phyloP scores from a whole-genome alignment of 2,888 invertebrate genomes.

The Cephus rjabovi region DNA sequence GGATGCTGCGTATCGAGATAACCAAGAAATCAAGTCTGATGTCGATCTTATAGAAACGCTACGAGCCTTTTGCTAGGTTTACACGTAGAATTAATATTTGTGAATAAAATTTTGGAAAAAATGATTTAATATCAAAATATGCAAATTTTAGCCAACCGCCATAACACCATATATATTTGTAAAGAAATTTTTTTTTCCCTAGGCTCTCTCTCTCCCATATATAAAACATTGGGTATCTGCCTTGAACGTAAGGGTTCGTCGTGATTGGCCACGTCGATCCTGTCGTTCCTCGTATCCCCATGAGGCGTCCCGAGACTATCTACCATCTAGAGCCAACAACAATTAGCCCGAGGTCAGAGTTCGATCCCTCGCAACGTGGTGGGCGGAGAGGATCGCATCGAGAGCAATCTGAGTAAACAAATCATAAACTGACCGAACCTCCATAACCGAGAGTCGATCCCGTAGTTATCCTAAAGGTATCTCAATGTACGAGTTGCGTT shows the following conservation, averaged over 20 bases:
- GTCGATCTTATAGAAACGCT: not conserved
- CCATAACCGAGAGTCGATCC: not conserved
- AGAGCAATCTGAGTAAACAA: conserved; percentile 61
- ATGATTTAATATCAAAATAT: not conserved
- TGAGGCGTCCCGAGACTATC: conserved; percentile 41
- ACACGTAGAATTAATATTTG: not conserved
- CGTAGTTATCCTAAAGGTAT: not conserved
- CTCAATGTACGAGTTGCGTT: not conserved
- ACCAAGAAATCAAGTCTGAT: not conserved
- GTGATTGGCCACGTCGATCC: conserved; percentile 8
- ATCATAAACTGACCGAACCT: conserved; percentile 48
- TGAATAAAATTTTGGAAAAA: not conserved
- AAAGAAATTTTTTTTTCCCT: not conserved
- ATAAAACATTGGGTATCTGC: not conserved
- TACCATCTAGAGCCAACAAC: conserved; percentile 65
- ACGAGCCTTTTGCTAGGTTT: not conserved
- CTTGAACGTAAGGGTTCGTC: not conserved
- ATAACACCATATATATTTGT: not conserved
- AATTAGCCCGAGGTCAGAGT: conserved; percentile 65
- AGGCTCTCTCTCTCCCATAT: not conserved
- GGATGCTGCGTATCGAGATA: not conserved
- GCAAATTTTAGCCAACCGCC: not conserved
- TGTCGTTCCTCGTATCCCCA: conserved; percentile 12
- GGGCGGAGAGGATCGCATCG: conserved; percentile 48
- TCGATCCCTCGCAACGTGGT: conserved; percentile 51